Percentiles rank a stretch among this genome's conserved stretches.
Evolutionary conservation across 2,888 invertebrate species (phyloP).

Genomic region (Azorinus chamasolen): DNA sequence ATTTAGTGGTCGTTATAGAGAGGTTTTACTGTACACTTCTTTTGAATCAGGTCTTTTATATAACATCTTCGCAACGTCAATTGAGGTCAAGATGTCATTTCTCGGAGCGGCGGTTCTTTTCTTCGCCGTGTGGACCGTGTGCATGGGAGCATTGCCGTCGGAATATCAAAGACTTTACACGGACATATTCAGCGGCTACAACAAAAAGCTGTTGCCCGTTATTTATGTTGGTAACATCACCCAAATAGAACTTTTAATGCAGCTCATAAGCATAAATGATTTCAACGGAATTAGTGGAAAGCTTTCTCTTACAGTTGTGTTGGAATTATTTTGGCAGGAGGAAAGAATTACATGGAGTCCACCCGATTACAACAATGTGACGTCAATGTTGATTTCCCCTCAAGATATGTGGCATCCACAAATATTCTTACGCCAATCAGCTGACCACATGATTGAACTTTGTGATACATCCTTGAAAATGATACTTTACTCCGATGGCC

Average conservation of each 20-base stretch:
- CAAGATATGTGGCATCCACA: slow-evolving; percentile 46
- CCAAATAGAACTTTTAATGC: background rate
- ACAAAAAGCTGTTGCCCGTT: slow-evolving; percentile 16
- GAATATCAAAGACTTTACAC: slow-evolving; percentile 5
- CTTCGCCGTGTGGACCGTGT: too few species aligned
- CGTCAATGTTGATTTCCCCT: slow-evolving; percentile 9
- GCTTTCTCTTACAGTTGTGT: slow-evolving; percentile 19
- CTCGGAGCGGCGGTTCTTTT: too few species aligned
- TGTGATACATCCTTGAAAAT: slow-evolving; percentile 11
- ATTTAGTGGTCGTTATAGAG: too few species aligned
- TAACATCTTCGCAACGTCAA: too few species aligned
- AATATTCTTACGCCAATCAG: slow-evolving; percentile 33
- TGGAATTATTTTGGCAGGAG: slow-evolving; percentile 28
- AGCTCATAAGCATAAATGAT: slow-evolving; percentile 27
- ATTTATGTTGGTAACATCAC: slow-evolving; percentile 7
- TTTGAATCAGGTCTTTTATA: too few species aligned
- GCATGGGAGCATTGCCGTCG: too few species aligned
- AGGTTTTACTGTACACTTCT: too few species aligned
- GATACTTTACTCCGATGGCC: slow-evolving; percentile 20
- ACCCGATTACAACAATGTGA: slow-evolving; percentile 27
- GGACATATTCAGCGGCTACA: slow-evolving; percentile 25
- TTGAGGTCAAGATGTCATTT: too few species aligned
- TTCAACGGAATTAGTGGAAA: slow-evolving; percentile 48
- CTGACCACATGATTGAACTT: slow-evolving; percentile 8
- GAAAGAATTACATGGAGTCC: slow-evolving; percentile 37